These are phyloP conservation scores for Thermophis baileyi DNA, from an alignment of 2,113 vertebrate genomes.

Conservation along the genomic window DNA sequence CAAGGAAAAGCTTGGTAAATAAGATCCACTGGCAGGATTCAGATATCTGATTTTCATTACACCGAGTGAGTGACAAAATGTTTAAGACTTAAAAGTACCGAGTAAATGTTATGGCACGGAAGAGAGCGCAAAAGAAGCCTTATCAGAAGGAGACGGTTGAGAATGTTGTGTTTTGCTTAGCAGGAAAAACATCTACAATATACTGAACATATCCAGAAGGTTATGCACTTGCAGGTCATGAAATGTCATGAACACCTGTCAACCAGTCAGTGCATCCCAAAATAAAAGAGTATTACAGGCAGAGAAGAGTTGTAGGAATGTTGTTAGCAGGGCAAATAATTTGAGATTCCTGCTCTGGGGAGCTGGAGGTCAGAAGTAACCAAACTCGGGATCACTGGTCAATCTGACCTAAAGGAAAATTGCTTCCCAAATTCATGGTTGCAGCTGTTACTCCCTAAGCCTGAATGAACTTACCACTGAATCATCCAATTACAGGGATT, in stretches of 20 bases:
- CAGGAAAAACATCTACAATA: constrained; percentile 27
- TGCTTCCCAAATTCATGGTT: background rate
- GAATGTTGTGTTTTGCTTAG: background rate
- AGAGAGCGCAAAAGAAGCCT: background rate
- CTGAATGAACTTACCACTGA: background rate
- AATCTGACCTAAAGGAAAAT: background rate
- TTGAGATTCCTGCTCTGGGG: background rate
- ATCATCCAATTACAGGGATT: background rate
- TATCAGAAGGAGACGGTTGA: background rate
- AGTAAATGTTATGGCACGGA: constrained; percentile 8
- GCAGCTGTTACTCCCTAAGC: background rate
- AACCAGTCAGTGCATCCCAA: background rate
- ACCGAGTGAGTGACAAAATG: background rate
- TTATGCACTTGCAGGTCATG: constrained; percentile 13
- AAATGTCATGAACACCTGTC: background rate
- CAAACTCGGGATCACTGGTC: background rate
- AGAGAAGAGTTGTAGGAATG: background rate
- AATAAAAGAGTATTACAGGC: background rate
- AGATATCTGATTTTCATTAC: constrained; percentile 31
- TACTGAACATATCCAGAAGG: background rate
- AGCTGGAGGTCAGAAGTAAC: background rate
- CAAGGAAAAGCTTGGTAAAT: constrained; percentile 32
- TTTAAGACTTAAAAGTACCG: background rate
- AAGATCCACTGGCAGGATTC: constrained; percentile 31
- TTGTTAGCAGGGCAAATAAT: background rate